Conservation (phyloP, 2,888 invertebrate genomes). For the Drosophila sordidapex region DNA sequence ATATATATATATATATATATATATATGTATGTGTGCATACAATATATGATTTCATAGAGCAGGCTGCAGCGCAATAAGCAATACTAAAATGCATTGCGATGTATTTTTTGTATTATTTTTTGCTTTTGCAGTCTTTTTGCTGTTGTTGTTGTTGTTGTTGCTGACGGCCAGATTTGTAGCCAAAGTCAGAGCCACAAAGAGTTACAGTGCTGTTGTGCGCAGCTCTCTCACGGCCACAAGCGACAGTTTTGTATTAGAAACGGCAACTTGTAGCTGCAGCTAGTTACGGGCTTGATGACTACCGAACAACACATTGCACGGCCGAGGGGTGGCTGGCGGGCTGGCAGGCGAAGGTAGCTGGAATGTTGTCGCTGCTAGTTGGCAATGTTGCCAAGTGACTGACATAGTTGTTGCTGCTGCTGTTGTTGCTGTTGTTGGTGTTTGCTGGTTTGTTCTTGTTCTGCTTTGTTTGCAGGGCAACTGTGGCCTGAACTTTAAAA, state of each 20-base stretch:
- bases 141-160: constrained; percentile 27
- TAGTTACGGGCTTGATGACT: constrained; percentile 68
- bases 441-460: constrained; percentile 22
- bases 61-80: constrained; percentile 69
- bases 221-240: constrained; percentile 78
- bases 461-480: constrained; percentile 49
- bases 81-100: constrained; percentile 68
- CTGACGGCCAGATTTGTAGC: constrained; percentile 40
- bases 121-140: constrained; percentile 23
- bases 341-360: constrained; percentile 60
- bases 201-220: constrained; percentile 52
- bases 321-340: constrained; percentile 1
- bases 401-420: constrained; percentile 70
- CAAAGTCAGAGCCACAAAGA: constrained; percentile 37
- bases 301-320: constrained; percentile 1
- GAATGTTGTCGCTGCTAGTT: constrained; percentile 78
- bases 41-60: constrained; percentile 67
- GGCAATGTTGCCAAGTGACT: constrained; percentile 76
- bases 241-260: constrained; percentile 78
- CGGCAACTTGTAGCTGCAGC: constrained; percentile 76
- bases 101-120: constrained; percentile 54
- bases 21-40: neutral
- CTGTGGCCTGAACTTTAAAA: constrained; percentile 62
- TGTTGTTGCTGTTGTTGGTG: constrained; percentile 38
- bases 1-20: neutral